Base-by-base conservation (phyloP, 2,888 invertebrate genomes). In the Herminia tarsipennalis region DNA sequence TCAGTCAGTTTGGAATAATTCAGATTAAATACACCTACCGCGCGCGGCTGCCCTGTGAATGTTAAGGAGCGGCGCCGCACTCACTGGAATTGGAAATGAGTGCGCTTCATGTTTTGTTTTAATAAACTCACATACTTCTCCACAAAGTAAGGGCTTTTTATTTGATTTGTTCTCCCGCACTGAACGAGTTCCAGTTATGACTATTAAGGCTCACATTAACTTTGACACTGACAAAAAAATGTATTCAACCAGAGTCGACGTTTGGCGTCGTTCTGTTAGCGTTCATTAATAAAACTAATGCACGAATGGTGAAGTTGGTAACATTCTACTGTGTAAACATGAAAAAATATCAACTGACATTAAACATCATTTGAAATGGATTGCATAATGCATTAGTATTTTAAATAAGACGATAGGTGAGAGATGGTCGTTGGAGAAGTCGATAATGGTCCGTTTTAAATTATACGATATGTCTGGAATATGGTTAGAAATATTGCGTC, bases 11-110 rank as follows among this genome's bases (percentile, higher is more conserved):
- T 65, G 73, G 81, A 83, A 87, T 88, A 87, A 88, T 88, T 88
- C 84, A 86, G 83, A 87, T 88, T 87, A 87, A 86, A 84, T 79
- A 83, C 83, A 87, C 88, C 88, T 83, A 86, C 88, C 83, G 81
- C 86, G 68, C 73, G 81, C 73, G 64, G 67, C 73, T 71, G 68
- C 76, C 71, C 70, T 61, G 74, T 80, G 86, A 83, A 88, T 88
- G 79, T 65, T 82, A 85, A 87, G 77, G 70, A 76, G 69, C 66
- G 75, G 70, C 72, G 77, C 76, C 77, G 72, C 70, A 67, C 71
- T 76, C 76, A 71, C 71, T 75, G 67, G 87, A 88, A 88, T 87
- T 85, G 81, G 73, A 82, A 88, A 88, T 84, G 81, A 84, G 82
- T 72, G 73, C 56, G 75, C 75, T 75, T 76, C 71, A 76, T 81